Evolutionary conservation across 2,888 invertebrate genomes (phyloP).

Genomic region (Onchidella celtica): DNA sequence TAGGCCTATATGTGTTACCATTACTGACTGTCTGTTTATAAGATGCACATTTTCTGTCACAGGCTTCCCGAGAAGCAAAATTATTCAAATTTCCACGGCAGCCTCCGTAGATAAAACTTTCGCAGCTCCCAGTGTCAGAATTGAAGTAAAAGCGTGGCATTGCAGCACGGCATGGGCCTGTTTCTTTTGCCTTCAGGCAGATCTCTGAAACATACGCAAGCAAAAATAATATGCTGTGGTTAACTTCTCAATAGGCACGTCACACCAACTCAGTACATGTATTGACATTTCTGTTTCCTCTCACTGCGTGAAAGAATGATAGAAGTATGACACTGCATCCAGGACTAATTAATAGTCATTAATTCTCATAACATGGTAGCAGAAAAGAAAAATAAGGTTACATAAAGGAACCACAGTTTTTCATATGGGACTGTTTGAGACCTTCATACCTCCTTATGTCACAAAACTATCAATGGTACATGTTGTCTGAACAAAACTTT

Average conservation of each 20-base stretch:
- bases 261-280: neutral
- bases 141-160: slow-evolving; percentile 82
- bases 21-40: slow-evolving; percentile 4
- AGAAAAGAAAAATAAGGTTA: too few relatives aligned
- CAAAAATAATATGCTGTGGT: neutral
- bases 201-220: slow-evolving; percentile 56
- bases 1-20: neutral
- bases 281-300: too few relatives aligned
- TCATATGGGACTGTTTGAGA: too few relatives aligned
- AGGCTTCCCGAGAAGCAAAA: slow-evolving; percentile 66
- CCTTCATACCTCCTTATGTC: too few relatives aligned
- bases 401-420: too few relatives aligned
- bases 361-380: too few relatives aligned
- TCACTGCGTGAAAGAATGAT: too few relatives aligned
- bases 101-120: slow-evolving; percentile 91
- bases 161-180: slow-evolving; percentile 67
- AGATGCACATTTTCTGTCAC: slow-evolving; percentile 56
- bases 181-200: slow-evolving; percentile 60
- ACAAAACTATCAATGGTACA: too few relatives aligned
- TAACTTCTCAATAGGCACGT: neutral
- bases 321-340: too few relatives aligned
- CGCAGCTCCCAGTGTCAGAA: slow-evolving; percentile 85
- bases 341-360: too few relatives aligned
- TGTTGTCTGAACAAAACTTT: too few relatives aligned
- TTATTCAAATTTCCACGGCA: slow-evolving; percentile 90